phyloP scores from a whole-genome alignment of 1,140 invertebrate species.

The Batillaria attramentaria region DNA sequence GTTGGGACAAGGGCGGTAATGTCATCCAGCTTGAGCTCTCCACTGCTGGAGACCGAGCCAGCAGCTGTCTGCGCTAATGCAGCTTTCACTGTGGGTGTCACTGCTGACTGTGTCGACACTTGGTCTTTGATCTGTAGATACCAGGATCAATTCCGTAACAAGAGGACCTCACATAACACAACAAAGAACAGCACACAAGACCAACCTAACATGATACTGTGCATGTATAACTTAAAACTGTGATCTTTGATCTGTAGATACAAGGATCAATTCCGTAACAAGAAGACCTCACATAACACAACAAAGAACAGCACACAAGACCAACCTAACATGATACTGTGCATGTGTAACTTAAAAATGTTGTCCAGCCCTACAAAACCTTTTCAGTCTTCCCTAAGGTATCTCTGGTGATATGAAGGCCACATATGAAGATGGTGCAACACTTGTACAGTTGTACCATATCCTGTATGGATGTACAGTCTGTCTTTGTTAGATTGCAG shows the following conservation, averaged over 20 bases:
- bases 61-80: conserved; percentile 13
- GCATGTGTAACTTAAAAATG: too few species aligned
- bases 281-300: background rate
- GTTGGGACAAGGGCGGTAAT: background rate
- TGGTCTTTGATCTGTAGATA: conserved; percentile 30
- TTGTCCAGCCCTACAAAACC: too few species aligned
- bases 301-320: background rate
- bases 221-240: too few species aligned
- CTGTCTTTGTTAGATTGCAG: too few species aligned
- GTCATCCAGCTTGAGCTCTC: conserved; percentile 13
- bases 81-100: conserved; percentile 21
- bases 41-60: background rate
- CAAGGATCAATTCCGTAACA: background rate
- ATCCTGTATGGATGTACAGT: too few species aligned
- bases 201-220: background rate
- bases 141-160: background rate
- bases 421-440: too few species aligned
- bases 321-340: background rate
- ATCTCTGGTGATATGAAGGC: too few species aligned
- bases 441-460: too few species aligned
- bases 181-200: background rate
- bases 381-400: too few species aligned
- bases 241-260: conserved; percentile 31
- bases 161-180: background rate
- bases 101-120: conserved; percentile 23